These are phyloP conservation scores for Ammodytes dubius DNA, from an alignment of 2,113 vertebrate species.

Conservation along the genomic window DNA sequence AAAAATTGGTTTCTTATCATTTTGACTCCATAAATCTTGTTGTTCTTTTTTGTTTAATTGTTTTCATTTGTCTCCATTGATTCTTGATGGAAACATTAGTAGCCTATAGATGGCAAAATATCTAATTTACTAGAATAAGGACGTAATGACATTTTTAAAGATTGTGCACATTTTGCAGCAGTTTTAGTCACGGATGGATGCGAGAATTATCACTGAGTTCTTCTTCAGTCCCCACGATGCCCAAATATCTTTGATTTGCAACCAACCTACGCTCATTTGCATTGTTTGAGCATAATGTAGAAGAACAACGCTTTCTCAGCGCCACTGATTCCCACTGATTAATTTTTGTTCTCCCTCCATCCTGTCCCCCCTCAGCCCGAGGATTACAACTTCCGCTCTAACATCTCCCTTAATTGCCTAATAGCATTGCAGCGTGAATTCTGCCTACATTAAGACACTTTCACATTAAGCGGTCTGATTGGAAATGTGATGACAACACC, in stretches of 20 bases:
- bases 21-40: background rate
- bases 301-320: slow-evolving; percentile 74
- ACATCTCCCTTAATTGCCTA: slow-evolving; percentile 97
- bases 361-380: slow-evolving; percentile 85
- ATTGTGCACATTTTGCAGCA: background rate
- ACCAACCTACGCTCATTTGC: background rate
- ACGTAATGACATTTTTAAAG: background rate
- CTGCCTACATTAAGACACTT: slow-evolving; percentile 96
- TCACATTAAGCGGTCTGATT: slow-evolving; percentile 95
- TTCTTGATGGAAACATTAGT: background rate
- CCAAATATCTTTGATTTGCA: background rate
- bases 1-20: background rate
- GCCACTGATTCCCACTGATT: slow-evolving; percentile 92
- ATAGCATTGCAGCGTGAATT: slow-evolving; percentile 98
- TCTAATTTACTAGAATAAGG: background rate
- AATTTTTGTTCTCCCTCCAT: slow-evolving; percentile 94
- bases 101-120: background rate
- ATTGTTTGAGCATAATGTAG: slow-evolving; percentile 56
- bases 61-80: background rate
- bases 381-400: slow-evolving; percentile 95
- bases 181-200: background rate
- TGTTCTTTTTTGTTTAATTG: too few species aligned
- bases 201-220: background rate
- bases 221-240: background rate
- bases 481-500: slow-evolving; percentile 98